Percentiles rank a stretch among this genome's conserved stretches.
phyloP scores from a whole-genome alignment of 2,797 vertebrate species.

The Diplodus puntazzo region DNA sequence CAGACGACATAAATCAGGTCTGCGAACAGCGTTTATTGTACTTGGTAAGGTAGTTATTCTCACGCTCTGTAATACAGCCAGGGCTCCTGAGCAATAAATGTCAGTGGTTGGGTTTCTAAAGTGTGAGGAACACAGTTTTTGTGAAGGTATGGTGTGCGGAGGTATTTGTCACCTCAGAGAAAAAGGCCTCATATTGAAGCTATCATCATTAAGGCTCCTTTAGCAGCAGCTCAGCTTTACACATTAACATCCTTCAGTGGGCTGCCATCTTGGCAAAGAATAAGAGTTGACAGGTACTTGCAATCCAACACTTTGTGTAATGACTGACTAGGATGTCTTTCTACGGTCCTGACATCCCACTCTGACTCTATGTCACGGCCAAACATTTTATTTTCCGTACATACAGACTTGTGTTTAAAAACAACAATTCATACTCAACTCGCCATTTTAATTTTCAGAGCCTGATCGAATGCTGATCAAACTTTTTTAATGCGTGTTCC shows the following conservation, averaged over 20 bases:
- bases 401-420: background rate
- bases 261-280: conserved; percentile 48
- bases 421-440: background rate
- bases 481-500: background rate
- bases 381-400: background rate
- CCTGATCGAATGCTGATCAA: too few relatives aligned
- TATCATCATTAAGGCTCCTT: conserved; percentile 72
- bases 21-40: conserved; percentile 71
- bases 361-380: background rate
- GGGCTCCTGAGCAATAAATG: conserved; percentile 75
- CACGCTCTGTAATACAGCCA: conserved; percentile 56
- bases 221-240: conserved; percentile 48
- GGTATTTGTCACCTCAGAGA: conserved; percentile 76
- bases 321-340: conserved; percentile 14
- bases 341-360: background rate
- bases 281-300: conserved; percentile 40
- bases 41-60: conserved; percentile 75
- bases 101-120: conserved; percentile 59
- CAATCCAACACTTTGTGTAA: conserved; percentile 35
- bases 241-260: conserved; percentile 47
- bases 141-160: conserved; percentile 55
- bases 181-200: conserved; percentile 77
- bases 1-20: conserved; percentile 76
- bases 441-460: too few relatives aligned
- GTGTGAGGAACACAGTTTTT: conserved; percentile 46